Conservation (phyloP, 2,888 invertebrate species). For the Bellardia pandia region DNA sequence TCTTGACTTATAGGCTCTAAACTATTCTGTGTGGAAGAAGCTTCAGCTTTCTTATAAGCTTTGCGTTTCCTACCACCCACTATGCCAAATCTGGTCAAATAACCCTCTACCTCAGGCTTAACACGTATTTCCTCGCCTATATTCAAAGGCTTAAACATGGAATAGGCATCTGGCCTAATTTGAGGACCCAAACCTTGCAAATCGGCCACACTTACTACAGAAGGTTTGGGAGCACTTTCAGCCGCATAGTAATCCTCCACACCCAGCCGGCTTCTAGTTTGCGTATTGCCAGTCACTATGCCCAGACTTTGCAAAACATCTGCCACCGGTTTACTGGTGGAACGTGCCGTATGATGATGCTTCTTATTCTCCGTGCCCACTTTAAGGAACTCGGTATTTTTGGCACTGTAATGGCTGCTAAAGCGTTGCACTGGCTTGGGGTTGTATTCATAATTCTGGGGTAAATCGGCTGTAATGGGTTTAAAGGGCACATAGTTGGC, state of each 20-base stretch:
- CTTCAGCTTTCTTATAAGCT: slow-evolving; percentile 78
- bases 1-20: slow-evolving; percentile 78
- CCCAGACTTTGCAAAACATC: slow-evolving; percentile 81
- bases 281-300: slow-evolving; percentile 83
- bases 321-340: slow-evolving; percentile 79
- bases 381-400: slow-evolving; percentile 79
- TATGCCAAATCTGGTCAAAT: slow-evolving; percentile 84
- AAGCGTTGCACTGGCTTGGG: slow-evolving; percentile 78
- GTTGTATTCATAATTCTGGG: slow-evolving; percentile 67
- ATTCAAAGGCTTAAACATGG: slow-evolving; percentile 83
- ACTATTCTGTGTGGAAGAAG: slow-evolving; percentile 68
- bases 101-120: slow-evolving; percentile 82
- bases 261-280: slow-evolving; percentile 77
- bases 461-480: slow-evolving; percentile 71
- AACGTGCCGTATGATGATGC: slow-evolving; percentile 70
- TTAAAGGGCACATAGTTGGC: slow-evolving; percentile 52
- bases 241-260: slow-evolving; percentile 80
- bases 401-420: slow-evolving; percentile 84
- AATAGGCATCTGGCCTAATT: slow-evolving; percentile 82
- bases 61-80: slow-evolving; percentile 81
- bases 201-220: slow-evolving; percentile 77
- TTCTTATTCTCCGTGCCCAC: slow-evolving; percentile 72
- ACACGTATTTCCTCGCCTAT: slow-evolving; percentile 81
- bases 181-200: slow-evolving; percentile 79
- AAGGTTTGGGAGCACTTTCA: slow-evolving; percentile 80